Evolutionary conservation across 2,888 invertebrate species (phyloP).

Genomic region (Ligdia adustata): DNA sequence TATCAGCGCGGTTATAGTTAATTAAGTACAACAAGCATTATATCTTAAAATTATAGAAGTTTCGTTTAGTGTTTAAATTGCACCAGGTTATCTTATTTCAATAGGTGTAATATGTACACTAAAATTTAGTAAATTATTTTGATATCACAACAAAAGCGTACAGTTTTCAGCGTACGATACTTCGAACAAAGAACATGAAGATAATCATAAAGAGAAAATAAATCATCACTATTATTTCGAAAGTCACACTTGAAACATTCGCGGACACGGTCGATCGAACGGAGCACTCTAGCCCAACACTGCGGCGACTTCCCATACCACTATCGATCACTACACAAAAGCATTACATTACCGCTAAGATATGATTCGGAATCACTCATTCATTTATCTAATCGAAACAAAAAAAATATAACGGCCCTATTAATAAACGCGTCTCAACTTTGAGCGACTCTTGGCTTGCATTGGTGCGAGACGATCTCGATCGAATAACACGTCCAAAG

Average conservation of each 20-base stretch:
- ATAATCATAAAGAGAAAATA: constrained; percentile 16
- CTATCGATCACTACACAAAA: constrained; percentile 48
- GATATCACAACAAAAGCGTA: constrained; percentile 33
- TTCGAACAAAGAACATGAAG: constrained; percentile 13
- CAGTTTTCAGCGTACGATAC: constrained; percentile 11
- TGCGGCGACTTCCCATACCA: too few species aligned
- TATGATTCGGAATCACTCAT: constrained; percentile 78
- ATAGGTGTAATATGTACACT: constrained; percentile 17
- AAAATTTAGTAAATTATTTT: constrained; percentile 27
- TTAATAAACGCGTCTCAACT: too few species aligned
- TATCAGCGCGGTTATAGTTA: constrained; percentile 6
- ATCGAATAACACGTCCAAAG: too few species aligned
- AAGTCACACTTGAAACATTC: constrained; percentile 4
- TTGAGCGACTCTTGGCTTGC: too few species aligned
- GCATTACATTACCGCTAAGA: constrained; percentile 66
- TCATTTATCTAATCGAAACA: constrained; percentile 47
- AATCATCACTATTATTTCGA: constrained; percentile 11
- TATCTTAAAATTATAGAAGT: constrained; percentile 11
- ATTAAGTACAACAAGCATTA: constrained; percentile 30
- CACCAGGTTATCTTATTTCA: constrained; percentile 24
- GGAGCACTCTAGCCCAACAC: constrained; percentile 1
- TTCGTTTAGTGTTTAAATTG: constrained; percentile 24
- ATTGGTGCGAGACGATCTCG: too few species aligned
- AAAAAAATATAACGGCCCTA: too few species aligned
- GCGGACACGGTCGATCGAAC: constrained; percentile 8